phyloP scores from a whole-genome alignment of 2,888 invertebrate species.

The Aricia artaxerxes region DNA sequence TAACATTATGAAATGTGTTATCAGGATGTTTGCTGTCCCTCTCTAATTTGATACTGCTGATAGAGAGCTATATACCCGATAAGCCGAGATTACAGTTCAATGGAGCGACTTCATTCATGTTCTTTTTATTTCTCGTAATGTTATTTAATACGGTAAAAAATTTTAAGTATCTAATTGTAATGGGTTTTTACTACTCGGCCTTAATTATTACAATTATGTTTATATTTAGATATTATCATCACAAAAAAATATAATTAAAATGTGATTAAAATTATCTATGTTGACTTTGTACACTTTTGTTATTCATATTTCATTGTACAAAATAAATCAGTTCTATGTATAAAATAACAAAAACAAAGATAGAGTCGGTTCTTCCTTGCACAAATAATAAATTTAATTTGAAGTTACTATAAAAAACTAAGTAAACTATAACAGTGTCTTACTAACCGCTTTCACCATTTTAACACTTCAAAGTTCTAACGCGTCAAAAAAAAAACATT shows the following conservation, averaged over 20 bases:
- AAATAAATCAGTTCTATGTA: too few species aligned
- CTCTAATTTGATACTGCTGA: constrained; percentile 41
- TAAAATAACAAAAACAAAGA: too few species aligned
- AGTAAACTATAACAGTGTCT: not conserved
- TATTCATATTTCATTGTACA: too few species aligned
- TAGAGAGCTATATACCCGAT: constrained; percentile 41
- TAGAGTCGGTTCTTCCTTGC: too few species aligned
- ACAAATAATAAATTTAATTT: not conserved
- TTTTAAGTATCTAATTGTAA: not conserved
- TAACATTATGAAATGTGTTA: constrained; percentile 51
- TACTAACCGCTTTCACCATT: not conserved
- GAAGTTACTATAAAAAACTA: not conserved
- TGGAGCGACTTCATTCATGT: constrained; percentile 20
- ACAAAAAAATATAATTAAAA: too few species aligned
- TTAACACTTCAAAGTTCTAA: not conserved
- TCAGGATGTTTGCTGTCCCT: constrained; percentile 45
- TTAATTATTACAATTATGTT: too few species aligned
- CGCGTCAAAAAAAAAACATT: not conserved
- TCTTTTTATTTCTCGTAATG: constrained; percentile 16
- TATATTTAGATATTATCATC: too few species aligned
- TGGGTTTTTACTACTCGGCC: not conserved
- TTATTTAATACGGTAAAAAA: too few species aligned
- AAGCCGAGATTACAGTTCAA: constrained; percentile 40
- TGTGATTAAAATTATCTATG: too few species aligned
- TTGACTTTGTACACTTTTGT: too few species aligned